Conservation (phyloP, 1,140 invertebrate species). For the Trichonephila clavipes region DNA sequence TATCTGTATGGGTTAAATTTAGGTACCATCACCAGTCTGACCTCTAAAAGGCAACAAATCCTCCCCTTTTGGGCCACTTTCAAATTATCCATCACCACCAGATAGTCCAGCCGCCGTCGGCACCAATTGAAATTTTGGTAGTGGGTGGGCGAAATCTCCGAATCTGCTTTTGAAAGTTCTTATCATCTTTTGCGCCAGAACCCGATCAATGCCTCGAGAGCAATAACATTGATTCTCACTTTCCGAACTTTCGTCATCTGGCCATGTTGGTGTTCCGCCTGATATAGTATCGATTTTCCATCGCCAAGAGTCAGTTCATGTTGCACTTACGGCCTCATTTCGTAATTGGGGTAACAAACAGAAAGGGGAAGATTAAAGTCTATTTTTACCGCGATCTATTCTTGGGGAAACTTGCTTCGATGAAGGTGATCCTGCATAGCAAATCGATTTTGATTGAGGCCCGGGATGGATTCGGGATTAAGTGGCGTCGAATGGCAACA, state of each 20-base stretch:
- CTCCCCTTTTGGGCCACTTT: too few relatives aligned
- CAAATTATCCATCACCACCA: background rate
- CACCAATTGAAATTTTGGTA: background rate
- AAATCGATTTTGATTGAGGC: background rate
- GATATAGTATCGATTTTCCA: slow-evolving; percentile 24
- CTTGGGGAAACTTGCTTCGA: background rate
- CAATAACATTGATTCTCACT: slow-evolving; percentile 55
- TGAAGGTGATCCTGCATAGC: background rate
- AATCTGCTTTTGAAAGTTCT: slow-evolving; percentile 8
- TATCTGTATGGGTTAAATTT: background rate
- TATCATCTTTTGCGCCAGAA: background rate
- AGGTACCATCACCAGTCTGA: too few relatives aligned
- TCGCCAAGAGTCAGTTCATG: background rate
- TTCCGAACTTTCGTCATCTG: slow-evolving; percentile 17
- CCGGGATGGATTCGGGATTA: background rate
- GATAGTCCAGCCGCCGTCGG: background rate
- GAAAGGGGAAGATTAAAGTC: background rate
- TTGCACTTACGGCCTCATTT: background rate
- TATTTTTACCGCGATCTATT: background rate
- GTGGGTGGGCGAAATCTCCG: background rate
- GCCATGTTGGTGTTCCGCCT: background rate
- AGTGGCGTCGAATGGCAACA: background rate
- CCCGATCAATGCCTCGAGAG: slow-evolving; percentile 15
- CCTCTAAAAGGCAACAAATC: too few relatives aligned
- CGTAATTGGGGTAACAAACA: slow-evolving; percentile 42